Evolutionary conservation across 2,797 vertebrate genomes (phyloP).

Genomic region (Semaprochilodus insignis): DNA sequence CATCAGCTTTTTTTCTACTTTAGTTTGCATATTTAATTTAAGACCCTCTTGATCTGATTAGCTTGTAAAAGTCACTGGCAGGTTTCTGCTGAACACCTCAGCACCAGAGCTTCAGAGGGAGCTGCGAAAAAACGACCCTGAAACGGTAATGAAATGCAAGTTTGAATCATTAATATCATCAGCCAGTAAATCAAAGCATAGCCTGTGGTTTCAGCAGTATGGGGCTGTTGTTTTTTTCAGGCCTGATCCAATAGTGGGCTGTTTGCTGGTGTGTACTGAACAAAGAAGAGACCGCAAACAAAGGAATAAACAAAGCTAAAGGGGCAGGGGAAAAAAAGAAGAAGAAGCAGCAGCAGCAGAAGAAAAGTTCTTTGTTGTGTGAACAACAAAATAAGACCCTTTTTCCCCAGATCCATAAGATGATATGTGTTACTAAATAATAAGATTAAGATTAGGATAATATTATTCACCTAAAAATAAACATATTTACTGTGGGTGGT

Average conservation of each 20-base stretch:
- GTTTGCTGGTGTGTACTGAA: conserved; percentile 69
- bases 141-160: conserved; percentile 71
- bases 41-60: conserved; percentile 76
- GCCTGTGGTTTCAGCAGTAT: conserved; percentile 68
- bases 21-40: conserved; percentile 82
- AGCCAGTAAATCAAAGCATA: conserved; percentile 56
- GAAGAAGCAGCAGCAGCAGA: not conserved
- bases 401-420: not conserved
- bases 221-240: conserved; percentile 54
- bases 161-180: conserved; percentile 61
- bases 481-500: not conserved
- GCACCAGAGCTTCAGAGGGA: conserved; percentile 64
- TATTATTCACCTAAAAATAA: not conserved
- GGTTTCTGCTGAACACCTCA: conserved; percentile 76
- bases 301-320: conserved; percentile 16
- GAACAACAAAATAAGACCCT: conserved; percentile 3
- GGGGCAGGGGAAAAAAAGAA: not conserved
- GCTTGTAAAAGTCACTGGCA: conserved; percentile 70
- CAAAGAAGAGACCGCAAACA: conserved; percentile 15
- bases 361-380: not conserved
- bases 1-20: conserved; percentile 70
- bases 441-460: not conserved
- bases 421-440: not conserved
- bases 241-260: conserved; percentile 73
- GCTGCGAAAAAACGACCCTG: conserved; percentile 59